These are phyloP conservation scores for Sitobion miscanthi DNA, from an alignment of 1,140 invertebrate species.

Conservation along the genomic window DNA sequence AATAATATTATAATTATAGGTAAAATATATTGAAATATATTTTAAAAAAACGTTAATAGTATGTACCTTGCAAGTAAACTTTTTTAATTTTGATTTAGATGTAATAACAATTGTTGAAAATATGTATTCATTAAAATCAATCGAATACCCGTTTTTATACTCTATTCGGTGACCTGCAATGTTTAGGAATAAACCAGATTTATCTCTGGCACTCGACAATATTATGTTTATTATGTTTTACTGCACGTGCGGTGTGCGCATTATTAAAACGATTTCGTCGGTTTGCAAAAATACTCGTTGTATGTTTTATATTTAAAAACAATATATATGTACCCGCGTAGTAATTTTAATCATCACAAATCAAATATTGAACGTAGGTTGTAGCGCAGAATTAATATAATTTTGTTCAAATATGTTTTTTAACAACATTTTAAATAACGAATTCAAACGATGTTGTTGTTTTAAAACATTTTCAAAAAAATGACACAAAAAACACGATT, in stretches of 20 bases:
- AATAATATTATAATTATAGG: no score
- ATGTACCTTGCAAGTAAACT: neutral
- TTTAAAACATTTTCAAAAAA: neutral
- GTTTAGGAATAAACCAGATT: neutral
- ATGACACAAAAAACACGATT: neutral
- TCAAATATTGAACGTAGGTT: neutral
- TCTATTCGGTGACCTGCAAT: neutral
- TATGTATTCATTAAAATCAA: conserved; percentile 10
- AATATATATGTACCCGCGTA: neutral
- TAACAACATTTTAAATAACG: no score
- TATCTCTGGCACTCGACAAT: neutral
- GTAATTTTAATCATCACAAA: conserved; percentile 8
- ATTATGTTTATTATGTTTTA: neutral
- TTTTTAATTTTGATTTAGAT: neutral
- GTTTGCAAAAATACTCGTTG: neutral
- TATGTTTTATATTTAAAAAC: neutral
- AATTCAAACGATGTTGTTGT: neutral
- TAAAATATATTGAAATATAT: neutral
- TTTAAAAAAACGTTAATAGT: neutral
- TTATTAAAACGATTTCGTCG: neutral
- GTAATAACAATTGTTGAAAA: neutral
- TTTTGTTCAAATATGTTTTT: neutral
- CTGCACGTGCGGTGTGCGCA: neutral
- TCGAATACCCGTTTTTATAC: neutral
- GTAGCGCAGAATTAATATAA: neutral